These are phyloP conservation scores for Acestrorhynchus altus DNA, from an alignment of 2,797 vertebrate genomes.

Conservation along the genomic window DNA sequence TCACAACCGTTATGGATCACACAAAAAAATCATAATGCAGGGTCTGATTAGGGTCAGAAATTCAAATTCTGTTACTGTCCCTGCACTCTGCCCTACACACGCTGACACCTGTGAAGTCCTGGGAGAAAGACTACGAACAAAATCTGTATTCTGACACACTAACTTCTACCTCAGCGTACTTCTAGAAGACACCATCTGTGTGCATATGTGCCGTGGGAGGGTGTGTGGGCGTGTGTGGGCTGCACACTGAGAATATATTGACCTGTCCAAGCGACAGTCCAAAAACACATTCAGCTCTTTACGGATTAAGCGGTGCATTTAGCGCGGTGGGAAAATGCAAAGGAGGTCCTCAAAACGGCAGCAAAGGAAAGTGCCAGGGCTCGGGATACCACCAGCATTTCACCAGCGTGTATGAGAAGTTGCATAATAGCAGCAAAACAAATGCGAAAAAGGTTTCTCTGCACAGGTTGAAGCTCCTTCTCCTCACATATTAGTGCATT, in stretches of 20 bases:
- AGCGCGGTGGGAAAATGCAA: background rate
- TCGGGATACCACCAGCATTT: background rate
- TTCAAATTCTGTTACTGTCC: no score
- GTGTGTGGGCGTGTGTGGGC: conserved; percentile 44
- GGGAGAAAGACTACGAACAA: background rate
- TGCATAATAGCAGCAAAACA: conserved; percentile 28
- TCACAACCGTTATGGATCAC: no score
- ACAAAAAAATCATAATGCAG: no score
- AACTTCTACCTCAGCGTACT: conserved; percentile 40
- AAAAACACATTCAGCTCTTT: conserved; percentile 12
- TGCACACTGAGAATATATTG: conserved; percentile 25
- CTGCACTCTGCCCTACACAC: conserved; percentile 14
- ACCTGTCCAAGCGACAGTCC: conserved; percentile 37
- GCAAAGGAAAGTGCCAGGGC: background rate
- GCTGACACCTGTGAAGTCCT: conserved; percentile 1
- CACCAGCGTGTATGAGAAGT: background rate
- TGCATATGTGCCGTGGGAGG: conserved; percentile 35
- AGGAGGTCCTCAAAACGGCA: background rate
- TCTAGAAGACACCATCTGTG: conserved; percentile 52
- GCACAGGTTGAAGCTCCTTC: conserved; percentile 28
- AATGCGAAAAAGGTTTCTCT: conserved; percentile 28
- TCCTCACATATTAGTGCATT: conserved; percentile 13
- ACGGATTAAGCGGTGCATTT: conserved; percentile 8
- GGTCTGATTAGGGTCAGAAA: no score
- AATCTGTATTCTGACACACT: conserved; percentile 51